Evolutionary conservation across 2,797 vertebrate genomes (phyloP).

Genomic region (Xenopus petersii): DNA sequence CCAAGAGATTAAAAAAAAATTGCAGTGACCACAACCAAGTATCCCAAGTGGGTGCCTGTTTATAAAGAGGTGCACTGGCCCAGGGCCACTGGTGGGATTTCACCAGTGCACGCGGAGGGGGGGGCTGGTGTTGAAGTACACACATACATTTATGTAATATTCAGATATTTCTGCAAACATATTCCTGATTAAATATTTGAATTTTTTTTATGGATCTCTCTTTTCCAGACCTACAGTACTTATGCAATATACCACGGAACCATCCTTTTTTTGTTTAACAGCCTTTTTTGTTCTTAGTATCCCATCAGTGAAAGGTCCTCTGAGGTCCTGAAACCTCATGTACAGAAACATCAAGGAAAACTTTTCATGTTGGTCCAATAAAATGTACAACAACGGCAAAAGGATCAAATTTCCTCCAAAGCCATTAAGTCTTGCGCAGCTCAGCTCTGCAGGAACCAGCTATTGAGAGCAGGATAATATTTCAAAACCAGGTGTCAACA

Average conservation of each 20-base stretch:
- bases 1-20: too few species aligned
- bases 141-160: too few species aligned
- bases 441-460: conserved; percentile 35
- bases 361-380: conserved; percentile 47
- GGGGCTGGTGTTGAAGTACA: too few species aligned
- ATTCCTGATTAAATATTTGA: neutral
- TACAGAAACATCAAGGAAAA: conserved; percentile 43
- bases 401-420: conserved; percentile 45
- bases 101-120: too few species aligned
- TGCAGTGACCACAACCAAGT: too few species aligned
- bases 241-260: neutral
- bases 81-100: too few species aligned
- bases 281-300: conserved; percentile 7
- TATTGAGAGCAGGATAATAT: conserved; percentile 38
- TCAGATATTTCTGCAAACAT: too few species aligned
- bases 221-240: neutral
- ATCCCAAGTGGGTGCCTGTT: too few species aligned
- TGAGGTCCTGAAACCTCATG: conserved; percentile 43
- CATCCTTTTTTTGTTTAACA: conserved; percentile 9
- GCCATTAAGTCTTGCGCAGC: conserved; percentile 37
- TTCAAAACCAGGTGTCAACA: conserved; percentile 45
- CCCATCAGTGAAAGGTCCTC: conserved; percentile 30
- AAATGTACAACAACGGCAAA: conserved; percentile 47
- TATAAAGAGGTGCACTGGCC: too few species aligned
- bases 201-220: neutral